Percentiles rank a stretch among this genome's conserved stretches.
Evolutionary conservation across 2,113 vertebrate species (phyloP).

Genomic region (Takifugu bimaculatus): DNA sequence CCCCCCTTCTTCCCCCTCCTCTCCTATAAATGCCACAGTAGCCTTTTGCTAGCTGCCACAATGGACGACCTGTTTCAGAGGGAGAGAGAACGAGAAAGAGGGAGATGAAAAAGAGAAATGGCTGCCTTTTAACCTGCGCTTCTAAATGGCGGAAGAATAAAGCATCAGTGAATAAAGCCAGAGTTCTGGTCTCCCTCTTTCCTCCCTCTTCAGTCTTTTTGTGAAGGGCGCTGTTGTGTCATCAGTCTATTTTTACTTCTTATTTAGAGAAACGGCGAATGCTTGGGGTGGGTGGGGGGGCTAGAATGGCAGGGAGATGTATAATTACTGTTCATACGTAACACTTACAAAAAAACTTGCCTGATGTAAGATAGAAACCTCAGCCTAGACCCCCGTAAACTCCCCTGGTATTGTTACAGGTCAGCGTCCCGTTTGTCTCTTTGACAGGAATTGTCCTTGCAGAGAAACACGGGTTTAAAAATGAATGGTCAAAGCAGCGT

Average conservation of each 20-base stretch:
- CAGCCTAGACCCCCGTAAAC: too few species aligned
- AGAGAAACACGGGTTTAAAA: too few species aligned
- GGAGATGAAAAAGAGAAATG: slow-evolving; percentile 65
- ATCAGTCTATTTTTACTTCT: slow-evolving; percentile 73
- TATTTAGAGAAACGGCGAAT: slow-evolving; percentile 57
- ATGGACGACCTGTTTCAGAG: slow-evolving; percentile 74
- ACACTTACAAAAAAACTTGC: too few species aligned
- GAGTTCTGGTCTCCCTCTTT: slow-evolving; percentile 53
- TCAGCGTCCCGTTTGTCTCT: too few species aligned
- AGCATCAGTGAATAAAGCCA: slow-evolving; percentile 49
- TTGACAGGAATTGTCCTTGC: too few species aligned
- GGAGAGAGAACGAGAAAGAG: slow-evolving; percentile 48
- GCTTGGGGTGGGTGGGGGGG: not conserved
- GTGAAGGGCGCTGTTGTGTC: slow-evolving; percentile 65
- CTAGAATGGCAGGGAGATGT: slow-evolving; percentile 1
- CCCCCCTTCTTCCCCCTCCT: slow-evolving; percentile 38
- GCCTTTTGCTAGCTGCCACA: slow-evolving; percentile 73
- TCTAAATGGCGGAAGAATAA: slow-evolving; percentile 70
- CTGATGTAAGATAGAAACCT: too few species aligned
- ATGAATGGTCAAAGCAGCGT: too few species aligned
- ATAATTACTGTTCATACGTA: not conserved
- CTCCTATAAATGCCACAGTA: slow-evolving; percentile 80
- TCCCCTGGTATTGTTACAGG: too few species aligned
- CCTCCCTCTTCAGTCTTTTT: slow-evolving; percentile 49
- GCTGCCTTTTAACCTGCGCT: slow-evolving; percentile 76